Evolutionary conservation across 2,888 invertebrate species (phyloP).

Genomic region (Campaea margaritaria): DNA sequence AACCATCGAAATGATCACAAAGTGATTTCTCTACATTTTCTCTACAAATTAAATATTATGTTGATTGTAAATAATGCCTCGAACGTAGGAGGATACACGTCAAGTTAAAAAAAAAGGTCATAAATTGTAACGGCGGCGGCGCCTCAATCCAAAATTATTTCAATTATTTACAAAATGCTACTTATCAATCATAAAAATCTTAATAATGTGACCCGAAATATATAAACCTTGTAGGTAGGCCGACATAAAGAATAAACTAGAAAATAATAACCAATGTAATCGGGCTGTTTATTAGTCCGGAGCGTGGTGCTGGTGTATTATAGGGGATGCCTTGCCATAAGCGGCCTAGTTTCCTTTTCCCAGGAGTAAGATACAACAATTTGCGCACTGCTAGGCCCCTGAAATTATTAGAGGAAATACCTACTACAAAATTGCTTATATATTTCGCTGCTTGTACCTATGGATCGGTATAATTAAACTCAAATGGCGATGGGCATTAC

Average conservation of each 20-base stretch:
- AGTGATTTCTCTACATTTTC: neutral
- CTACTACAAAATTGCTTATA: too few species aligned
- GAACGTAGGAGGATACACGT: too few species aligned
- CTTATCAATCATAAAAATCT: too few species aligned
- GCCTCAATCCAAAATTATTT: too few species aligned
- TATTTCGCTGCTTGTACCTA: too few species aligned
- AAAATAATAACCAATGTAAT: conserved; percentile 12
- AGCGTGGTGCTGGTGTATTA: conserved; percentile 17
- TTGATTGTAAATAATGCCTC: neutral
- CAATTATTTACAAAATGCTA: too few species aligned
- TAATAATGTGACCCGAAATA: conserved; percentile 10
- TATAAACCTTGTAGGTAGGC: neutral
- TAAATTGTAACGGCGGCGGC: too few species aligned
- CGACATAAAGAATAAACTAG: conserved; percentile 3
- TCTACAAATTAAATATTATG: neutral
- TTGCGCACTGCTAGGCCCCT: conserved; percentile 7
- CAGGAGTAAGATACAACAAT: conserved; percentile 15
- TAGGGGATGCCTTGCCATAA: conserved; percentile 18
- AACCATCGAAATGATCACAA: neutral
- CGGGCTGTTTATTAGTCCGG: conserved; percentile 17
- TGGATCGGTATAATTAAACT: too few species aligned
- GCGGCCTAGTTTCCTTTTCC: conserved; percentile 23
- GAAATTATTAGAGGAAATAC: conserved; percentile 3
- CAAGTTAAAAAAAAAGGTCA: too few species aligned
- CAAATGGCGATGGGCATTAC: too few species aligned